Evolutionary conservation across 2,113 vertebrate genomes (phyloP).

Genomic region (Pleuronectes platessa): DNA sequence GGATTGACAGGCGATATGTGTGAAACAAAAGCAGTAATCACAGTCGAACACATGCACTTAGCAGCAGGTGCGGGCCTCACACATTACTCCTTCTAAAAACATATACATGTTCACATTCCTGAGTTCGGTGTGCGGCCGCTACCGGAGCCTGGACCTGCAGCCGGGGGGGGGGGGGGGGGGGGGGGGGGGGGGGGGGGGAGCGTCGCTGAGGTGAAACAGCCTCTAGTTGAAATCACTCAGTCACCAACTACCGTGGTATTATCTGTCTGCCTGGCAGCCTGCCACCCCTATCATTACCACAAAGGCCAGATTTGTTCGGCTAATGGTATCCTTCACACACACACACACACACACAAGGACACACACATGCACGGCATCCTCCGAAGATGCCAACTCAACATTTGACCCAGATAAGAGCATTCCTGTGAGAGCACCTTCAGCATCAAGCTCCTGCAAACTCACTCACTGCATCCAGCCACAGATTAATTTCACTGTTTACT

Average conservation of each 20-base stretch:
- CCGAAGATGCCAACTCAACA: conserved; percentile 59
- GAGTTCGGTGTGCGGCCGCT: conserved; percentile 1
- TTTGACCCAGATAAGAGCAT: conserved; percentile 60
- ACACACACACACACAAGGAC: background rate
- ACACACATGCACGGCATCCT: conserved; percentile 16
- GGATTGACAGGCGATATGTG: background rate
- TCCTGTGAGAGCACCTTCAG: conserved; percentile 53
- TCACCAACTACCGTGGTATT: conserved; percentile 65
- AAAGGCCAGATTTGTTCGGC: conserved; percentile 68
- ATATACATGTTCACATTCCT: conserved; percentile 55
- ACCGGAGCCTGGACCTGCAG: conserved; percentile 19
- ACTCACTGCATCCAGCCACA: conserved; percentile 29
- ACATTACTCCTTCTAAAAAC: conserved; percentile 3
- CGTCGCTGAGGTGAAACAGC: conserved; percentile 55
- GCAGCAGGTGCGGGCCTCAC: background rate
- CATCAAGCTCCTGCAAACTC: conserved; percentile 26
- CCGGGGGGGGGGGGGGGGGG: background rate
- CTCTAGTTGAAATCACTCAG: conserved; percentile 61
- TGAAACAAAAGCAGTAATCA: background rate
- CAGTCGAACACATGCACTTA: background rate
- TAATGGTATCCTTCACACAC: conserved; percentile 56
- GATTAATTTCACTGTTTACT: conserved; percentile 37
- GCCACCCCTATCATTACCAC: conserved; percentile 70
- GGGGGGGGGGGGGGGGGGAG: conserved; percentile 8
- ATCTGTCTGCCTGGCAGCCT: conserved; percentile 73